Percentiles rank a stretch among this genome's conserved stretches.
These are phyloP conservation scores for Anneissia japonica DNA, from an alignment of 35 echinoderm and acorn worm species.

Conservation along the genomic window DNA sequence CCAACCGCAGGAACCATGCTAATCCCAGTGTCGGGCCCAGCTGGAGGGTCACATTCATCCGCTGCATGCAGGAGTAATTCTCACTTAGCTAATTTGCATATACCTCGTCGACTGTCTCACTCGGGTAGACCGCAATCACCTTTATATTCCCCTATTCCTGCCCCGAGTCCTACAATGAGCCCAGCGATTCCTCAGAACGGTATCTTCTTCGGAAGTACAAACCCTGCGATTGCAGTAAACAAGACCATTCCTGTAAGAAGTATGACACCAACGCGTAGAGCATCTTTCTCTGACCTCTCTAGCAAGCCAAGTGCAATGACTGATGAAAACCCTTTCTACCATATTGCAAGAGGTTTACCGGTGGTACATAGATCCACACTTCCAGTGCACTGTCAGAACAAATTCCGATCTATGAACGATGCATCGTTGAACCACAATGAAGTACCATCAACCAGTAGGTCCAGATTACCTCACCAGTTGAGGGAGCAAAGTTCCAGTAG, in stretches of 20 bases:
- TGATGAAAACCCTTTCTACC: not conserved
- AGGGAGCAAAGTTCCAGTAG: not conserved
- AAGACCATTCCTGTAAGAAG: not conserved
- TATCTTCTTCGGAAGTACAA: not conserved
- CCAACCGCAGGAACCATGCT: not conserved
- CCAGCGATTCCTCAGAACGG: not conserved
- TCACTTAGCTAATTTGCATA: not conserved
- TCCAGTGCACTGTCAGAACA: not conserved
- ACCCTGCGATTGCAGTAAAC: not conserved
- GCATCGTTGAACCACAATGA: not conserved
- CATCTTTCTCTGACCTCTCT: not conserved
- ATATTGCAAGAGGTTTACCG: not conserved
- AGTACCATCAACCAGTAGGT: not conserved
- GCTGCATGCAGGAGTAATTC: not conserved
- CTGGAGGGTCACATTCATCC: not conserved
- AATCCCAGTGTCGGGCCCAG: not conserved
- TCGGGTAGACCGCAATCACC: not conserved
- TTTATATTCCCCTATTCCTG: not conserved
- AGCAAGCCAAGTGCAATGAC: not conserved
- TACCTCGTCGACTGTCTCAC: not conserved
- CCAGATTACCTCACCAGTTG: not conserved
- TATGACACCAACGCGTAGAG: not conserved
- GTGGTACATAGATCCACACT: not conserved
- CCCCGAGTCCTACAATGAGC: not conserved
- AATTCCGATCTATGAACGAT: not conserved